Evolutionary conservation across 2,797 vertebrate genomes (phyloP).

Genomic region (Sebastes oblongus): DNA sequence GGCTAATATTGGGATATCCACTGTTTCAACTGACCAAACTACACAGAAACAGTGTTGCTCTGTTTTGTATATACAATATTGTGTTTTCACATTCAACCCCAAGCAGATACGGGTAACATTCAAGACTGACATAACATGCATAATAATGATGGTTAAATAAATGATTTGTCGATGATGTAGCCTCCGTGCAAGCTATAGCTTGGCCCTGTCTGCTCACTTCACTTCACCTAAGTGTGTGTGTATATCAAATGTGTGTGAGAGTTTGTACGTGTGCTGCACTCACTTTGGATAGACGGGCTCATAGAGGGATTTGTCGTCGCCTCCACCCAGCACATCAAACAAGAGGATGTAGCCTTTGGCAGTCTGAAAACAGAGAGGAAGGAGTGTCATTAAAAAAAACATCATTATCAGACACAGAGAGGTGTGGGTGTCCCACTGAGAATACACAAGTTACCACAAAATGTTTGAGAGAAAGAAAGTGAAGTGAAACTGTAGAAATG

Average conservation of each 20-base stretch:
- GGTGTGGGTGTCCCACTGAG: not conserved
- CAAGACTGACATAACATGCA: not conserved
- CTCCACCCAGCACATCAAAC: conserved; percentile 89
- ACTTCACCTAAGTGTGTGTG: not conserved
- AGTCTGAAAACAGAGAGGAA: conserved; percentile 84
- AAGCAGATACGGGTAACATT: not conserved
- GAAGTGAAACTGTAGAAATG: not conserved
- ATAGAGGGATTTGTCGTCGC: conserved; percentile 93
- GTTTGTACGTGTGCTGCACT: conserved; percentile 69
- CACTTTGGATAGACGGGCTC: conserved; percentile 95
- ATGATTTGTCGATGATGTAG: not conserved
- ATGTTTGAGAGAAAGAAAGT: not conserved
- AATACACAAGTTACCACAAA: not conserved
- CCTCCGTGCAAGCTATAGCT: not conserved
- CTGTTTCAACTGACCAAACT: not conserved
- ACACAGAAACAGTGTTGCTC: not conserved
- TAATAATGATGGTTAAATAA: not conserved
- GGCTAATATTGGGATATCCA: not conserved
- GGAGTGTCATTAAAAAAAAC: not conserved
- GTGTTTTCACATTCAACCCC: not conserved
- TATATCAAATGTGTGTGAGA: not conserved
- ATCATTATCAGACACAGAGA: not conserved
- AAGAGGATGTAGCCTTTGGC: conserved; percentile 95
- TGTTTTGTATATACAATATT: not conserved
- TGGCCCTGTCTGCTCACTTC: not conserved